Percentiles rank a stretch among this genome's conserved stretches.
phyloP scores from a whole-genome alignment of 2,797 vertebrate genomes.

The Clarias pachynema region DNA sequence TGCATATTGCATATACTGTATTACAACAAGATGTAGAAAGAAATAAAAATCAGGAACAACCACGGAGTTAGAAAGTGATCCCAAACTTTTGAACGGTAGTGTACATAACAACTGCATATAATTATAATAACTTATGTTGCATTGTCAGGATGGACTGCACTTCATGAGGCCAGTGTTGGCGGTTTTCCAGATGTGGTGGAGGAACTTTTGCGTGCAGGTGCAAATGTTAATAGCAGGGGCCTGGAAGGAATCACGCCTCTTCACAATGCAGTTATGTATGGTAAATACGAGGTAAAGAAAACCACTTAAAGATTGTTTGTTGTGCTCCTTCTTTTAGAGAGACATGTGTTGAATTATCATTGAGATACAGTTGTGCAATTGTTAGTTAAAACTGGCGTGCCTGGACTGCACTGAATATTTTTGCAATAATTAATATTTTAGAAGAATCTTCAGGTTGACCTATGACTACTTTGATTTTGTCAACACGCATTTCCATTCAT shows the following conservation, averaged over 20 bases:
- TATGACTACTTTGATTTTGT: not conserved
- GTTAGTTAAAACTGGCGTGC: not conserved
- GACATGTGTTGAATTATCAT: not conserved
- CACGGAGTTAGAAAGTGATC: too few species aligned
- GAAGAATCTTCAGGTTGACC: not conserved
- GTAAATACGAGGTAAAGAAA: conserved; percentile 77
- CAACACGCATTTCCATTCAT: not conserved
- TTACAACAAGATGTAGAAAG: too few species aligned
- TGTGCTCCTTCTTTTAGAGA: not conserved
- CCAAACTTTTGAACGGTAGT: too few species aligned
- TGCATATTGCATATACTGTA: too few species aligned
- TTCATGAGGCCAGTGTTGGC: conserved; percentile 77
- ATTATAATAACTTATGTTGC: conserved; percentile 30
- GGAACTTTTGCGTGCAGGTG: conserved; percentile 81
- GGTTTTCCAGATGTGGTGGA: conserved; percentile 74
- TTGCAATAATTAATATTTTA: not conserved
- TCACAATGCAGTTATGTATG: conserved; percentile 76
- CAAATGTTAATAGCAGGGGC: conserved; percentile 75
- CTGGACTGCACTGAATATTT: not conserved
- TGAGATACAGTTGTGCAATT: not conserved
- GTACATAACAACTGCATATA: too few species aligned
- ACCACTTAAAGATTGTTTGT: not conserved
- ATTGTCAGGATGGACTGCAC: conserved; percentile 82
- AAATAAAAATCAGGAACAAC: too few species aligned
- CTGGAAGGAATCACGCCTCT: conserved; percentile 76